phyloP scores from a whole-genome alignment of 2,888 invertebrate genomes.

The Cerceris ruficornis region DNA sequence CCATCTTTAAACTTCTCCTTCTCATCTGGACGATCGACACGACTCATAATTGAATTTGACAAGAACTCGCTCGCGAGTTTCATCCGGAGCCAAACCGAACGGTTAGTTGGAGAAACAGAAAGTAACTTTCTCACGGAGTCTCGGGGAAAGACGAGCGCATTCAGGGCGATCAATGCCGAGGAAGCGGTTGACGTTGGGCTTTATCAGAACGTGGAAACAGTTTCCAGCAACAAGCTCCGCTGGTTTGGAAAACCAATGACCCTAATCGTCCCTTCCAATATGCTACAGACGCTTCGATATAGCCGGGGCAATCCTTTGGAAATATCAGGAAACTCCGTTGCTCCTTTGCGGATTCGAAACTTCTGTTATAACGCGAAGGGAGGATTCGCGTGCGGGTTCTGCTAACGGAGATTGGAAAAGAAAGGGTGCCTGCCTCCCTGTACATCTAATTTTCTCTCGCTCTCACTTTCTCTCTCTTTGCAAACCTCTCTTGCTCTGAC shows the following conservation, averaged over 20 bases:
- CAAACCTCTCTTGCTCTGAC: too few relatives aligned
- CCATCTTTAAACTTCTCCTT: too few relatives aligned
- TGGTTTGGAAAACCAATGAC: constrained; percentile 69
- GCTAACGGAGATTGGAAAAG: neutral
- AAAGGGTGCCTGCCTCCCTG: neutral
- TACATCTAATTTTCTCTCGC: too few relatives aligned
- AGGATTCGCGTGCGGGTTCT: neutral
- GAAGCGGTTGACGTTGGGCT: constrained; percentile 25
- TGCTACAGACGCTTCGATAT: constrained; percentile 29
- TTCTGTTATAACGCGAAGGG: neutral
- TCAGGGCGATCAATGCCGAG: constrained; percentile 45
- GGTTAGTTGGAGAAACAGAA: neutral
- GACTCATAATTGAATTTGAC: too few relatives aligned
- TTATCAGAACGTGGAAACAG: constrained; percentile 44
- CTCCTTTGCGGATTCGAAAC: neutral
- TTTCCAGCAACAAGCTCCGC: constrained; percentile 49
- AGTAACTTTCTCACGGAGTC: constrained; percentile 2
- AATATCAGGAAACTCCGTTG: constrained; percentile 13
- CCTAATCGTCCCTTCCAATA: constrained; percentile 64
- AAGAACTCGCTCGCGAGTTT: neutral
- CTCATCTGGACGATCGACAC: too few relatives aligned
- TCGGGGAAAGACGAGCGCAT: constrained; percentile 36
- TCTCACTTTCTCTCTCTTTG: too few relatives aligned
- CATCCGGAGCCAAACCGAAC: constrained; percentile 18
- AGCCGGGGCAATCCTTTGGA: constrained; percentile 34